phyloP scores from a whole-genome alignment of 1,140 invertebrate genomes.

The Pseudomyrmex cubaensis region DNA sequence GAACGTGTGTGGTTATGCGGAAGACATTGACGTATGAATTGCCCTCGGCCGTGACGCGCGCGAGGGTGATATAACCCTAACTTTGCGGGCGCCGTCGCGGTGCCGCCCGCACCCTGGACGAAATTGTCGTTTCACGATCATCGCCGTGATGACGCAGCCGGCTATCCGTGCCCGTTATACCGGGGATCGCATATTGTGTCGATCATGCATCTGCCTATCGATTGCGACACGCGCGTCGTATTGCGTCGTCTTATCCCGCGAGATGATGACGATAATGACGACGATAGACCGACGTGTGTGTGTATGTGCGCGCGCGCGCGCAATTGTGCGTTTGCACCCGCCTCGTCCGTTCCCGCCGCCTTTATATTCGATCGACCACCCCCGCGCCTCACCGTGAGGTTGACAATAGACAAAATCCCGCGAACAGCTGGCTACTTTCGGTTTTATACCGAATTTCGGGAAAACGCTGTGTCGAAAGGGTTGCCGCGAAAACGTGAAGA shows the following conservation, averaged over 20 bases:
- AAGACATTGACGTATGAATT: constrained; percentile 54
- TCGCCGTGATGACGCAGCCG: constrained; percentile 43
- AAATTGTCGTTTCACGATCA: constrained; percentile 15
- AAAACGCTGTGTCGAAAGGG: constrained; percentile 58
- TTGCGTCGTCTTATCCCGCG: constrained; percentile 28
- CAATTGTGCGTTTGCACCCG: constrained; percentile 20
- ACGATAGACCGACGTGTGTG: too few species aligned
- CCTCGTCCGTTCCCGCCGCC: neutral
- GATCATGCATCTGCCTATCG: constrained; percentile 57
- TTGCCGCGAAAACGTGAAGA: constrained; percentile 30
- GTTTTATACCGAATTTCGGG: constrained; percentile 54
- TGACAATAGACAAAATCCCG: constrained; percentile 60
- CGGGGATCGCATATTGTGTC: constrained; percentile 34
- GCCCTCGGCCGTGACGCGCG: constrained; percentile 11
- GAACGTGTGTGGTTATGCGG: constrained; percentile 48
- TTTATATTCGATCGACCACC: constrained; percentile 32
- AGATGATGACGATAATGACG: constrained; percentile 6
- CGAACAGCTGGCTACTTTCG: constrained; percentile 55
- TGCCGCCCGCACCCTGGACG: neutral
- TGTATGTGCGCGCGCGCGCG: neutral
- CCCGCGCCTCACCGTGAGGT: neutral
- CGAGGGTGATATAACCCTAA: neutral
- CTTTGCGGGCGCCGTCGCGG: neutral
- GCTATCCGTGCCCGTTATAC: constrained; percentile 11
- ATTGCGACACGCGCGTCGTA: constrained; percentile 23